Evolutionary conservation across 2,113 vertebrate genomes (phyloP).

Genomic region (Ginglymostoma cirratum): DNA sequence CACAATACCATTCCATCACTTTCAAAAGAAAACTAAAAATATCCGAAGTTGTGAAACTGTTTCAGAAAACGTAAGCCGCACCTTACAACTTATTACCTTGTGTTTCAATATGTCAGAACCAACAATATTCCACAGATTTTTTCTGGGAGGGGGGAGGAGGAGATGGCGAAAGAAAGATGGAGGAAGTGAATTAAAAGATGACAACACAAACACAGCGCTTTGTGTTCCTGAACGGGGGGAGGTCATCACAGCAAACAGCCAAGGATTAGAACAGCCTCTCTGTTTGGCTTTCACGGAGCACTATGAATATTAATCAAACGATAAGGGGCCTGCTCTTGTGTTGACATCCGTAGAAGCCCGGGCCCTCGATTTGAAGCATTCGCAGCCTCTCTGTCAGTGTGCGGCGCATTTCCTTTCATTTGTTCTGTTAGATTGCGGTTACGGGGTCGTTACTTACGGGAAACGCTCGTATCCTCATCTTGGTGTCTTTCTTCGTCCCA

Average conservation of each 20-base stretch:
- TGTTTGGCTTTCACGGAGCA: conserved; percentile 6
- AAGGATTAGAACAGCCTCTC: background rate
- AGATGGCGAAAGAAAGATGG: background rate
- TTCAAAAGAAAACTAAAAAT: background rate
- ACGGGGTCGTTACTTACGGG: conserved; percentile 72
- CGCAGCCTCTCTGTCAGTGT: background rate
- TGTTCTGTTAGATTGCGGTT: conserved; percentile 38
- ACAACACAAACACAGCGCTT: background rate
- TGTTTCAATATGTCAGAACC: background rate
- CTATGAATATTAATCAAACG: conserved; percentile 37
- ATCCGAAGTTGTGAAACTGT: background rate
- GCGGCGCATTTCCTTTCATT: background rate
- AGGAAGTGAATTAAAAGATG: background rate
- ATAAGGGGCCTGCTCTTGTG: conserved; percentile 17
- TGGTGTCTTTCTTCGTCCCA: conserved; percentile 95
- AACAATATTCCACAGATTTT: background rate
- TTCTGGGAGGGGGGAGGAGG: background rate
- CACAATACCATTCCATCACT: background rate
- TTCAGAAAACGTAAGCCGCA: background rate
- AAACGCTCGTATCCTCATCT: conserved; percentile 98
- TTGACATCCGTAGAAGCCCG: conserved; percentile 32
- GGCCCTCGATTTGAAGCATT: conserved; percentile 30
- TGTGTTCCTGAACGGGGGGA: background rate
- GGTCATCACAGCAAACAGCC: background rate
- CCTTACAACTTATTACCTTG: background rate